These are phyloP conservation scores for Lepidotrigona ventralis DNA, from an alignment of 1,140 invertebrate genomes.

Conservation along the genomic window DNA sequence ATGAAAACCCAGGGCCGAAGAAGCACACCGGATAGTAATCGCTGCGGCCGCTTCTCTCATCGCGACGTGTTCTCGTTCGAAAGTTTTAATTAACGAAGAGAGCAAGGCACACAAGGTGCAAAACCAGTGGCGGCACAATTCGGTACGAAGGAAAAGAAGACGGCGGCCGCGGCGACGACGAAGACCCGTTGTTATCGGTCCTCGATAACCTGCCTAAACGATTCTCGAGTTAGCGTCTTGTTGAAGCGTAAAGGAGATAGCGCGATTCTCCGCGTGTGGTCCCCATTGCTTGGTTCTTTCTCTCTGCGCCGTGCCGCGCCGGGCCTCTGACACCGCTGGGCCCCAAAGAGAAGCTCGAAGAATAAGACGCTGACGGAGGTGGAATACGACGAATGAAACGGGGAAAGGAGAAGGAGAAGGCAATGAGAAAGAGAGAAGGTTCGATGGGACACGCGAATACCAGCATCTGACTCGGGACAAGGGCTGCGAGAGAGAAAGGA, in stretches of 20 bases:
- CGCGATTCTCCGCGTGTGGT: conserved; percentile 59
- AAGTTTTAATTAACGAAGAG: conserved; percentile 23
- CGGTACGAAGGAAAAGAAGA: not conserved
- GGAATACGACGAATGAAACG: conserved; percentile 12
- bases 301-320: not conserved
- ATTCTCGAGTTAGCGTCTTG: conserved; percentile 57
- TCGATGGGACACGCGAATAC: conserved; percentile 48
- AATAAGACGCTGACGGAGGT: conserved; percentile 29
- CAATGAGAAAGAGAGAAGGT: conserved; percentile 8
- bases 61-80: not conserved
- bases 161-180: not conserved
- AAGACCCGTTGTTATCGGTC: conserved; percentile 33
- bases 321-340: conserved; percentile 18
- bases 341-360: conserved; percentile 1
- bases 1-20: too few relatives aligned
- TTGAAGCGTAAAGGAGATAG: conserved; percentile 53
- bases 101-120: not conserved
- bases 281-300: not conserved
- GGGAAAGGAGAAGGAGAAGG: conserved; percentile 7
- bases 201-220: conserved; percentile 54
- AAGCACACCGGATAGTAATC: not conserved
- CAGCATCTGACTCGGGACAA: conserved; percentile 16
- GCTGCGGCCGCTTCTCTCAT: not conserved
- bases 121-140: not conserved
- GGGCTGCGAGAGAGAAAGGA: conserved; percentile 4